phyloP scores from a whole-genome alignment of 2,888 invertebrate species.

The Cheilosia pagana region DNA sequence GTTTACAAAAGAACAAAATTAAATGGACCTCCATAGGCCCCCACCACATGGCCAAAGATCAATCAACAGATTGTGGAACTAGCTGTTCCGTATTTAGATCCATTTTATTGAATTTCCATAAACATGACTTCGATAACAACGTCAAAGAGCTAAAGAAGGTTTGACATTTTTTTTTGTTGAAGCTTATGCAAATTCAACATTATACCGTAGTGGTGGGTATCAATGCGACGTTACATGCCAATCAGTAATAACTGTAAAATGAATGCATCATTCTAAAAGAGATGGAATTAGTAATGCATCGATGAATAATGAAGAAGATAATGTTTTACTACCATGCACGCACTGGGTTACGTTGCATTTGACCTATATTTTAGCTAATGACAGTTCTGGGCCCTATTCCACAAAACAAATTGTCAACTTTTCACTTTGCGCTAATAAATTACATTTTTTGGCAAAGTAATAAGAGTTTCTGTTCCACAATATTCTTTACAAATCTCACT shows the following conservation, averaged over 20 bases:
- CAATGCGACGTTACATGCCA: conserved; percentile 8
- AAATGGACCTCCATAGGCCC: background rate
- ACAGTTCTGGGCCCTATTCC: no score
- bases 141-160: background rate
- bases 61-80: conserved; percentile 1
- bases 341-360: background rate
- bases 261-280: background rate
- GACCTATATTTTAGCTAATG: conserved; percentile 4
- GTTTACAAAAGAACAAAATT: background rate
- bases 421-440: no score
- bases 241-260: conserved; percentile 12
- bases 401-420: no score
- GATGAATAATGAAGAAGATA: background rate
- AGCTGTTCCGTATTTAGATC: background rate
- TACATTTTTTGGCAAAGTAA: no score
- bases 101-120: conserved; percentile 16
- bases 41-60: background rate
- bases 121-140: conserved; percentile 17
- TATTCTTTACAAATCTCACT: no score
- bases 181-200: conserved; percentile 11
- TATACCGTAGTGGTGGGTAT: conserved; percentile 13
- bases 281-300: background rate
- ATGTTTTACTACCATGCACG: no score
- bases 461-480: no score
- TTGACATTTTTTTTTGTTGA: background rate